phyloP scores from a whole-genome alignment of 2,113 vertebrate genomes.

The Coptodon rendalli region DNA sequence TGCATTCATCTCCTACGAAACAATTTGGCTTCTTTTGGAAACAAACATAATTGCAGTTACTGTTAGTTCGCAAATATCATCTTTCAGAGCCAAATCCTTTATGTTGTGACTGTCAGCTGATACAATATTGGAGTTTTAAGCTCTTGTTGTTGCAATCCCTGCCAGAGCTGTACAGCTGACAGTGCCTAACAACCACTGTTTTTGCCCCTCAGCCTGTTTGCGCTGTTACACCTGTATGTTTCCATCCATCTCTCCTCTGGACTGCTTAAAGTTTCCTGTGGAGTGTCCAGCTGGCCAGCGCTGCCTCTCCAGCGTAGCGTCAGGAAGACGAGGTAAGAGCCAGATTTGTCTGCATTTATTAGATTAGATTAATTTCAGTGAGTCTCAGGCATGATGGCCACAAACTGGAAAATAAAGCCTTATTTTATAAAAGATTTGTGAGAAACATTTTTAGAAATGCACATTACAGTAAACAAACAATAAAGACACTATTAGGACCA shows the following conservation, averaged over 20 bases:
- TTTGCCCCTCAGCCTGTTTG: constrained; percentile 49
- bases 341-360: background rate
- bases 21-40: background rate
- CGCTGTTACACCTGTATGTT: constrained; percentile 74
- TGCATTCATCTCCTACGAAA: background rate
- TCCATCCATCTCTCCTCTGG: constrained; percentile 68
- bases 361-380: background rate
- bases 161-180: background rate
- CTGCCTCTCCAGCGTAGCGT: constrained; percentile 65
- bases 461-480: background rate
- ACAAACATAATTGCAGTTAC: background rate
- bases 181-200: background rate
- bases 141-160: background rate
- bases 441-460: background rate
- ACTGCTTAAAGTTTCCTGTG: constrained; percentile 69
- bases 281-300: constrained; percentile 63
- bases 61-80: rapidly evolving
- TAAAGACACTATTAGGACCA: background rate
- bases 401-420: background rate
- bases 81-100: background rate
- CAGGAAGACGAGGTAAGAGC: constrained; percentile 60
- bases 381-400: background rate
- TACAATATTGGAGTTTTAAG: background rate
- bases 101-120: background rate
- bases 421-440: background rate